Evolutionary conservation across 2,113 vertebrate species (phyloP).

Genomic region (Corythornis cristatus): DNA sequence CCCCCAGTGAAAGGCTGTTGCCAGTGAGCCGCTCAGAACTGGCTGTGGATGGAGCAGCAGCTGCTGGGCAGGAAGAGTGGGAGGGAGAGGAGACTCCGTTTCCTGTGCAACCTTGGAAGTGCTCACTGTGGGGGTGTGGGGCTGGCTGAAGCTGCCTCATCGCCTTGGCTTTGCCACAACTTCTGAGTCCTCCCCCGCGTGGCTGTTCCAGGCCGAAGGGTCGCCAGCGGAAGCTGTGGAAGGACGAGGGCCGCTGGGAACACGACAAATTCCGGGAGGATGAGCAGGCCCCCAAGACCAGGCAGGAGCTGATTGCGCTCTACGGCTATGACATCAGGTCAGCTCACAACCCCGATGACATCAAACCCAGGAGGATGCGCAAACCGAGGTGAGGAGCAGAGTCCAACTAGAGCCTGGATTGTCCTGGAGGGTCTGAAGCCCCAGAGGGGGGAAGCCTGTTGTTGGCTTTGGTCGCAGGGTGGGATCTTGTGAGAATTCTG

Average conservation of each 20-base stretch:
- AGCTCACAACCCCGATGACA: slow-evolving; percentile 82
- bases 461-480: rapidly evolving
- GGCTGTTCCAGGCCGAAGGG: slow-evolving; percentile 86
- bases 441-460: not conserved
- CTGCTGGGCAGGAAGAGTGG: not conserved
- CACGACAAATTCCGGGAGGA: slow-evolving; percentile 97
- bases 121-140: rapidly evolving
- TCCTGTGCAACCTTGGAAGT: not conserved
- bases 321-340: slow-evolving; percentile 97
- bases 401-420: not conserved
- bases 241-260: slow-evolving; percentile 96
- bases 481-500: not conserved
- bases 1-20: rapidly evolving
- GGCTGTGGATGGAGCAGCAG: not conserved
- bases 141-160: not conserved
- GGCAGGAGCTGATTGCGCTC: slow-evolving; percentile 92
- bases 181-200: not conserved
- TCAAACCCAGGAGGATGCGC: slow-evolving; percentile 80
- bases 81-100: no score
- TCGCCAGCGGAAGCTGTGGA: slow-evolving; percentile 94
- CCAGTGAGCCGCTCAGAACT: not conserved
- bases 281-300: slow-evolving; percentile 95
- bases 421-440: rapidly evolving
- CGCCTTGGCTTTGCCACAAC: not conserved
- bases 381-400: slow-evolving; percentile 82